Conservation (phyloP, 2,888 invertebrate species). For the Drosophila meridionalis region DNA sequence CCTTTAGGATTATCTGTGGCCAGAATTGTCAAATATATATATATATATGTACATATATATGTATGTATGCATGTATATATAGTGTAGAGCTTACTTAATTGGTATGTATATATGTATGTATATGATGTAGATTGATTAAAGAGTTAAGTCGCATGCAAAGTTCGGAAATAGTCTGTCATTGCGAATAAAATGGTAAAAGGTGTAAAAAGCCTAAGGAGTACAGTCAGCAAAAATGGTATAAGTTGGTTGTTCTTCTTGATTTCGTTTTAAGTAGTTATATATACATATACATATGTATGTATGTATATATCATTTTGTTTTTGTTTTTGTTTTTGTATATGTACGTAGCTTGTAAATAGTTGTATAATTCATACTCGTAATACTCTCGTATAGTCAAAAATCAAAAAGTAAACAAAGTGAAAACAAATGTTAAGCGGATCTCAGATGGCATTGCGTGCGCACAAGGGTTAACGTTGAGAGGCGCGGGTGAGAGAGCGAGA, state of each 20-base stretch:
- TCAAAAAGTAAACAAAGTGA: neutral
- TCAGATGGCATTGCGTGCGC: slow-evolving; percentile 37
- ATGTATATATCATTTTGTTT: slow-evolving; percentile 4
- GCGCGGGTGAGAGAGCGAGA: slow-evolving; percentile 14
- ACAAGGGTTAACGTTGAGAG: slow-evolving; percentile 50
- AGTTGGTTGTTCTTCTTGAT: slow-evolving; percentile 48
- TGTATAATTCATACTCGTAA: slow-evolving; percentile 48
- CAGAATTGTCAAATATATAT: slow-evolving; percentile 15
- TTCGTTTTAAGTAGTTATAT: neutral
- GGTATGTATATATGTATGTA: slow-evolving; percentile 40
- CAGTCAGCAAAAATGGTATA: slow-evolving; percentile 83
- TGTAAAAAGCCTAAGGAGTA: slow-evolving; percentile 84
- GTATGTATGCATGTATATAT: slow-evolving; percentile 27
- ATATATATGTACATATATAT: slow-evolving; percentile 30
- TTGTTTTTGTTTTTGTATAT: slow-evolving; percentile 22
- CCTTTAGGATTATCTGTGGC: slow-evolving; percentile 5
- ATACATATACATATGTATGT: slow-evolving; percentile 6
- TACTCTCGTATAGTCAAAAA: slow-evolving; percentile 27
- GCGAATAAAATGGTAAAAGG: slow-evolving; percentile 76
- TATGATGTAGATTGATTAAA: slow-evolving; percentile 38
- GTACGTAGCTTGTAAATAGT: slow-evolving; percentile 61
- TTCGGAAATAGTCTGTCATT: slow-evolving; percentile 57
- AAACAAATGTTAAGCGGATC: slow-evolving; percentile 23
- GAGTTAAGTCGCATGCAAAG: slow-evolving; percentile 65
- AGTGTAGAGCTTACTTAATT: slow-evolving; percentile 24